phyloP scores from a whole-genome alignment of 2,888 invertebrate species.

The Lycaena phlaeas region DNA sequence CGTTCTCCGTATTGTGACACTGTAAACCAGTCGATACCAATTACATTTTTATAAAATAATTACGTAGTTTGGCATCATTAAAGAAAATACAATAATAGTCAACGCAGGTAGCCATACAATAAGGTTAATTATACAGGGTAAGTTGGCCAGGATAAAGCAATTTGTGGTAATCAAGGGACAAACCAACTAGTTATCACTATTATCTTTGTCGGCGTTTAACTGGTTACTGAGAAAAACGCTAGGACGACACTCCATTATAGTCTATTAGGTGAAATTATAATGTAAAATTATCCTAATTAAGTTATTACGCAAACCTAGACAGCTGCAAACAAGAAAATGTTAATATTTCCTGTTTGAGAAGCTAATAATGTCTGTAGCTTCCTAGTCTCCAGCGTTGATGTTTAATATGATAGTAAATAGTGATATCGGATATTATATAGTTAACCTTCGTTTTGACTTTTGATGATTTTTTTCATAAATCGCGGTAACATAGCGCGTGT shows the following conservation, averaged over 20 bases:
- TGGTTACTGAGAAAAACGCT: conserved; percentile 17
- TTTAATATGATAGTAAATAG: conserved; percentile 6
- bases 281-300: conserved; percentile 29
- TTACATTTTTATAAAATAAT: no score
- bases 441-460: no score
- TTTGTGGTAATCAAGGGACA: conserved; percentile 51
- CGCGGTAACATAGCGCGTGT: no score
- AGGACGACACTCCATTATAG: conserved; percentile 21
- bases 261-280: conserved; percentile 20
- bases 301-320: conserved; percentile 25
- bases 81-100: no score
- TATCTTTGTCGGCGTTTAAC: conserved; percentile 33
- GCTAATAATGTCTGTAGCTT: conserved; percentile 2
- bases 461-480: no score
- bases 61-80: no score
- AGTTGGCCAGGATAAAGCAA: conserved; percentile 46
- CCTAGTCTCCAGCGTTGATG: neutral
- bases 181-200: conserved; percentile 37
- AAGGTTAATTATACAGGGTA: conserved; percentile 30
- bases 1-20: no score
- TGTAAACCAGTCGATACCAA: no score
- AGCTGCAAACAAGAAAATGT: conserved; percentile 25
- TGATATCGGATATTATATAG: no score
- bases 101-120: conserved; percentile 12
- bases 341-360: conserved; percentile 43